Conservation (phyloP, 23 tunicate genomes). For the Ascidia mentula region DNA sequence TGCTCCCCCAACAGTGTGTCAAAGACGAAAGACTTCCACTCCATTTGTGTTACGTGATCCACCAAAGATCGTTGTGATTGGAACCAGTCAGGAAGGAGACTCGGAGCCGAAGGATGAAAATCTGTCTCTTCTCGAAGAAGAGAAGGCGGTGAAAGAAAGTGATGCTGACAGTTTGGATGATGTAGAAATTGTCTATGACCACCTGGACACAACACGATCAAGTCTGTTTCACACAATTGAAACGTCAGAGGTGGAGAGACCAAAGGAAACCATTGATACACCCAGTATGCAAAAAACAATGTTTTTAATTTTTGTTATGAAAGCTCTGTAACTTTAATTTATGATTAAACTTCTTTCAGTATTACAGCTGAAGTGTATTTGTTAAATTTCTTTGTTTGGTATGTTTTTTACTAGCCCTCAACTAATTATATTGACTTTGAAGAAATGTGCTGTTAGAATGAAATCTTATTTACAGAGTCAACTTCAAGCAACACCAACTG, state of each 20-base stretch:
- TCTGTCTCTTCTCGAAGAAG: background rate
- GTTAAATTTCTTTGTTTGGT: no score
- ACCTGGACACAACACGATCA: background rate
- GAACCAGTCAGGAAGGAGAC: conserved; percentile 34
- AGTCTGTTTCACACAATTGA: background rate
- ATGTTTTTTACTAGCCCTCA: no score
- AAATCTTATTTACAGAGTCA: conserved; percentile 51
- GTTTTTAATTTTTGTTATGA: background rate
- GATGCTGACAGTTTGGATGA: background rate
- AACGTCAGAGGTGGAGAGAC: background rate
- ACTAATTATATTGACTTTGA: no score
- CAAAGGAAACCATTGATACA: background rate
- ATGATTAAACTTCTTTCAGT: no score
- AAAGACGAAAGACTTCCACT: background rate
- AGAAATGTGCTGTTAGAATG: no score
- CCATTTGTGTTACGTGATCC: conserved; percentile 7
- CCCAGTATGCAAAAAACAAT: background rate
- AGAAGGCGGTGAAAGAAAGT: background rate
- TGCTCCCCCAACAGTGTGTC: conserved; percentile 38
- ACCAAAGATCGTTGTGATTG: conserved; percentile 42
- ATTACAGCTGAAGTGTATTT: no score
- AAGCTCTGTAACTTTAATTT: background rate
- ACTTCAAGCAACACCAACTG: conserved; percentile 43
- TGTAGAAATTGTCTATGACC: background rate
- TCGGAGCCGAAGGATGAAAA: background rate